Evolutionary conservation across 1,140 invertebrate species (phyloP), one percentile per base, ranked within the genome.

Genomic region (Drosophila leontia): DNA sequence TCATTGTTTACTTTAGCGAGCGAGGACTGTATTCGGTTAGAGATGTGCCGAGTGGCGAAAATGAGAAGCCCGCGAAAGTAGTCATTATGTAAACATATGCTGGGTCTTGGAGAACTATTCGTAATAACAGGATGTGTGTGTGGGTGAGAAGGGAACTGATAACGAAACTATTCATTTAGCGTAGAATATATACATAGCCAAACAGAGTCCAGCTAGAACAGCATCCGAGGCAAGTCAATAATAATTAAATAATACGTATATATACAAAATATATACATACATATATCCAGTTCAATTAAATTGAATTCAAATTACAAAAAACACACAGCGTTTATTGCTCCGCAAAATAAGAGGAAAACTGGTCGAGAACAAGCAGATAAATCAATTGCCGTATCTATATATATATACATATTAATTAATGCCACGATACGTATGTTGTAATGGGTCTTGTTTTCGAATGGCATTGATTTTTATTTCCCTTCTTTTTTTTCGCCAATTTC

Each of bases 381-480:
- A 82, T 70, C 61, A 77, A 83, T 63, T 78, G 69, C 19, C 29
- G 41, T 35, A 35, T 55, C 35, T n/a, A 12, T 5, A 45, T 1
- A 7, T 45, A 45, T 55, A 12, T 37, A 55, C 17, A 23, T 77
- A 65, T 67, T 76, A 67, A 78, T 69, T 77, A 60, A 55, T 77
- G 55, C n/a, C 41, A 41, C 76, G 55, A 53, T 79, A 68, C 44
- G 47, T 55, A 53, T 78, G 63, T 39, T 78, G 63, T 78, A 55
- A 70, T 69, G 48, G 41, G 50, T 77, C 56, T 78, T 68, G 32
- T 69, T 48, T 53, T 78, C 39, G 19, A 67, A 68, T 57, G 71
- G 63, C 75, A 78, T 64, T 86, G 77, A 88, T 78, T 87, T 83
- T 47, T 50, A 62, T 69, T 87, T 74, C 51, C 79, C 80, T 82